Base-by-base conservation (phyloP, 2,113 vertebrate species). In the Callionymus lyra region DNA sequence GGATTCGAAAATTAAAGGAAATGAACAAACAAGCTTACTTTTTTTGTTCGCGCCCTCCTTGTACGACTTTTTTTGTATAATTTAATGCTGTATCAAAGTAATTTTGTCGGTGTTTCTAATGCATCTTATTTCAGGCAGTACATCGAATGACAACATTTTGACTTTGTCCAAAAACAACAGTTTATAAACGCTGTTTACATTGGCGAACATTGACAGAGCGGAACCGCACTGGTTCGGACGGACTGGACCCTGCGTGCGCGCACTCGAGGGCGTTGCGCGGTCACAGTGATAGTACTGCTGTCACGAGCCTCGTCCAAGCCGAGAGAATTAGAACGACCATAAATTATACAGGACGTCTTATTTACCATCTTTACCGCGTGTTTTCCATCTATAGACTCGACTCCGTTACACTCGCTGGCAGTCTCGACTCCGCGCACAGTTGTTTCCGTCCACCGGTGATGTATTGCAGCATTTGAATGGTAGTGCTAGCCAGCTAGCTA, bases 241-340 rank as follows among this genome's bases (percentile, higher is more conserved):
- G n/a, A n/a, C 12, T 0, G 16, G 43, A 48, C 44, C 16, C 36
- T 65, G 38, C 70, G 66, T 73, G 6, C 61, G 57, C 76, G 67
- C 55, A 19, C 72, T 55, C 42, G 47, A 15, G 11, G 14, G 45
- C 53, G 54, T 53, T 16, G 72, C 68, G 55, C 65, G 67, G 16
- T 71, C 70, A 64, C 75, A 66, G 50, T 34, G 52, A 40, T 21
- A 54, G 69, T 57, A 61, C 55, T 74, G 63, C 74, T 82, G 82
- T 86, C 83, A 86, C 84, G 81, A 84, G 84, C 82, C 63, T 57
- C 42, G 65, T 70, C 69, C 55, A 66, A 67, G 31, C 56, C 16
- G 55, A 50, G 60, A 47, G 59, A 72, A 68, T 59, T 48, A 43
- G 42, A 63, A 38, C 56, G 64, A 63, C 58, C 65, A 53, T 48